These are phyloP conservation scores for Papilio glaucus DNA, from an alignment of 1,140 invertebrate species.

Conservation along the genomic window DNA sequence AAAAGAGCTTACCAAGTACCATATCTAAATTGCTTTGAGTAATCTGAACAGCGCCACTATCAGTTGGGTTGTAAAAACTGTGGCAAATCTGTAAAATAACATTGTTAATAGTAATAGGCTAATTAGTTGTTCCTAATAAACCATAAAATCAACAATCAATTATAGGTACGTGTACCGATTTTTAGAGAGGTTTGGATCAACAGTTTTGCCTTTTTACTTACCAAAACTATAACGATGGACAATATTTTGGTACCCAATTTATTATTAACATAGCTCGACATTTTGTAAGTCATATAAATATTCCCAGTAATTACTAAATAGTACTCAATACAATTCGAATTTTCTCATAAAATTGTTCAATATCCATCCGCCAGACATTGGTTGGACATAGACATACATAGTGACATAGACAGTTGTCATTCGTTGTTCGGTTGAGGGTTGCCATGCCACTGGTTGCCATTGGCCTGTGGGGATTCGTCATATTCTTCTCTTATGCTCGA, in stretches of 20 bases:
- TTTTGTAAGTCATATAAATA: conserved; percentile 28
- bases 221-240: conserved; percentile 63
- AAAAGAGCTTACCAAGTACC: conserved; percentile 88
- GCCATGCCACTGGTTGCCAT: no score
- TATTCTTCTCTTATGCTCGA: no score
- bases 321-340: conserved; percentile 3
- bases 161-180: conserved; percentile 47
- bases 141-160: conserved; percentile 69
- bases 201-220: conserved; percentile 50
- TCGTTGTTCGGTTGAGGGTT: no score
- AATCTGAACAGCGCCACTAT: conserved; percentile 90
- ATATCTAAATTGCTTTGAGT: conserved; percentile 91
- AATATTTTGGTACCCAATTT: conserved; percentile 52
- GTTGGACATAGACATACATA: no score
- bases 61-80: conserved; percentile 86
- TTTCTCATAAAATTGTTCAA: conserved; percentile 25
- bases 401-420: conserved; percentile 10
- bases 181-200: conserved; percentile 27
- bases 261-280: conserved; percentile 39
- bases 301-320: background rate
- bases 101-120: conserved; percentile 51
- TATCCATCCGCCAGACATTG: conserved; percentile 17
- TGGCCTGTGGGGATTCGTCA: no score
- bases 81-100: conserved; percentile 86
- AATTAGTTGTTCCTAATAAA: conserved; percentile 65